Percentiles rank a stretch among this genome's conserved stretches.
These are phyloP conservation scores for Chionodraco myersi DNA, from an alignment of 2,113 vertebrate genomes.

Conservation along the genomic window DNA sequence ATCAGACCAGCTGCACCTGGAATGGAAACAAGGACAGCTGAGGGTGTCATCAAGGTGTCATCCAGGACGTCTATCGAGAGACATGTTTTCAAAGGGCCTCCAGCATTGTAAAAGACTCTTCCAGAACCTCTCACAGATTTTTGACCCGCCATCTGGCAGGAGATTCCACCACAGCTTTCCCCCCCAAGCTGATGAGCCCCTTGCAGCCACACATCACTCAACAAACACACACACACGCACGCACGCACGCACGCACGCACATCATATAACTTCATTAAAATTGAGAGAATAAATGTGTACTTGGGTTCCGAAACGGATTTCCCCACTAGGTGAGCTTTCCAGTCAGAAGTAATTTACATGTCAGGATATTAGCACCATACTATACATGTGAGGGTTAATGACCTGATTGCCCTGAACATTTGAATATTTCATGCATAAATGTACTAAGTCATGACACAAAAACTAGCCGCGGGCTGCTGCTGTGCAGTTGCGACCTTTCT, in stretches of 20 bases:
- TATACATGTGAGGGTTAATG: not conserved
- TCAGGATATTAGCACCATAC: not conserved
- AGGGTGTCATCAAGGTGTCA: not conserved
- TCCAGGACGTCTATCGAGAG: not conserved
- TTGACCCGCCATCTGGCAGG: slow-evolving; percentile 9
- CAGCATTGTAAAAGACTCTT: not conserved
- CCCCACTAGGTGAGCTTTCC: not conserved
- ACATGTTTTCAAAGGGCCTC: slow-evolving; percentile 5
- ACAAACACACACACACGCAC: not conserved
- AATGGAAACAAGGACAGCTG: not conserved
- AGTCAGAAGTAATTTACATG: not conserved
- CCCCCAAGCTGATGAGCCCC: not conserved
- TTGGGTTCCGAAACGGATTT: not conserved
- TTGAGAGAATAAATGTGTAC: not conserved
- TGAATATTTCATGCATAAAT: slow-evolving; percentile 18
- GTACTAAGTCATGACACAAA: slow-evolving; percentile 4
- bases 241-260: not conserved
- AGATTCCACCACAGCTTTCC: slow-evolving; percentile 1
- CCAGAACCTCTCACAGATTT: not conserved
- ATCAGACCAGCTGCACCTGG: not conserved
- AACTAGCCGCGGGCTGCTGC: slow-evolving; percentile 27
- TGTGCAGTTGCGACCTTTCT: slow-evolving; percentile 31
- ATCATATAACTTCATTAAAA: not conserved
- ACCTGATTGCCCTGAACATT: slow-evolving; percentile 18
- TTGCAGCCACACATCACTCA: not conserved